Evolutionary conservation across 2,888 invertebrate genomes (phyloP).

Genomic region (Drosophila falleni): DNA sequence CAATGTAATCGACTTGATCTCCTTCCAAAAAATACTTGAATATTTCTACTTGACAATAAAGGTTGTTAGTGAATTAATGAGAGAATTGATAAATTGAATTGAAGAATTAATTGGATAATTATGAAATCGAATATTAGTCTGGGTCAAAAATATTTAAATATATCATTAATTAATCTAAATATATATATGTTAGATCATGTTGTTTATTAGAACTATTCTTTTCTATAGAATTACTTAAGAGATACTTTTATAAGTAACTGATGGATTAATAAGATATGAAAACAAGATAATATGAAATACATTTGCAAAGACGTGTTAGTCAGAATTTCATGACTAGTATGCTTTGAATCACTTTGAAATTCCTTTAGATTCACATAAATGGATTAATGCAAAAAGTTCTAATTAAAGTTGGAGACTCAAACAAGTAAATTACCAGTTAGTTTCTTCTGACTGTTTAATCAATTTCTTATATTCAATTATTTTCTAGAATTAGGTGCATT

Average conservation of each 20-base stretch:
- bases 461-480: neutral
- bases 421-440: neutral
- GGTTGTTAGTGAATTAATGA: neutral
- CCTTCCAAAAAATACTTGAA: slow-evolving; percentile 7
- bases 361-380: neutral
- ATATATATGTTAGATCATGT: no score
- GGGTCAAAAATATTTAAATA: neutral
- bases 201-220: neutral
- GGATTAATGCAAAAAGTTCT: neutral
- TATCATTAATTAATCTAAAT: no score
- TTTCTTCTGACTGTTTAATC: no score
- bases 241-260: neutral
- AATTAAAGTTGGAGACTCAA: neutral
- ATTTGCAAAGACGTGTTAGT: neutral
- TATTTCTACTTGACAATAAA: neutral
- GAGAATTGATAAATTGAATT: neutral
- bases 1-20: slow-evolving; percentile 24
- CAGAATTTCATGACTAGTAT: neutral
- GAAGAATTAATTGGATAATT: neutral
- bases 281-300: neutral
- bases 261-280: neutral
- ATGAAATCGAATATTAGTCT: neutral
- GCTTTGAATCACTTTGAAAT: no score
- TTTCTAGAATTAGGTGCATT: neutral
- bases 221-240: neutral